phyloP scores from a whole-genome alignment of 1,140 invertebrate species.

The Propsilocerus akamusi region DNA sequence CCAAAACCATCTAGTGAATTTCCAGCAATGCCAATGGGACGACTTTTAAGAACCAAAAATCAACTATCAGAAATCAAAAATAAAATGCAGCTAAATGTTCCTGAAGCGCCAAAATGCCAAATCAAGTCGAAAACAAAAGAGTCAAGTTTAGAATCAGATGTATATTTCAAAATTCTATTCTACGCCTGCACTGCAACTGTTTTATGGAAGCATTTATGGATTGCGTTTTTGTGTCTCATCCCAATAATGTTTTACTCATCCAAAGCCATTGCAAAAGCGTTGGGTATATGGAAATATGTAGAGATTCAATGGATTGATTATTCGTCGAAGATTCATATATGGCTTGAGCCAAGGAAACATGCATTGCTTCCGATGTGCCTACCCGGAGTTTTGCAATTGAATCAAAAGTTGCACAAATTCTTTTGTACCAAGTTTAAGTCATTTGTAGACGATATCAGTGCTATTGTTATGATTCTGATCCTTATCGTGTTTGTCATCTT shows the following conservation, averaged over 20 bases:
- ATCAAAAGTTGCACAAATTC: slow-evolving; percentile 28
- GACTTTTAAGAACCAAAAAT: background rate
- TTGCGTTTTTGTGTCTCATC: slow-evolving; percentile 19
- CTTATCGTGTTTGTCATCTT: slow-evolving; percentile 38
- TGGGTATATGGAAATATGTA: slow-evolving; percentile 5
- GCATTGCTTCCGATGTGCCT: slow-evolving; percentile 38
- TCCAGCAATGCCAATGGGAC: too few relatives aligned
- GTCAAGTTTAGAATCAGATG: slow-evolving; percentile 10
- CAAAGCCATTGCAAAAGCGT: slow-evolving; percentile 9
- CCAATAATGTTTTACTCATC: slow-evolving; percentile 18
- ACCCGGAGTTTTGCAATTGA: slow-evolving; percentile 32
- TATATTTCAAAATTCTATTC: slow-evolving; percentile 19
- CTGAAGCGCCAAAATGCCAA: background rate
- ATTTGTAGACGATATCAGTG: slow-evolving; percentile 36
- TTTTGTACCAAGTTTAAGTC: slow-evolving; percentile 27
- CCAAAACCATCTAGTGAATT: background rate
- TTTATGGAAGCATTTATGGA: slow-evolving; percentile 21
- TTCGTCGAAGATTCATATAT: slow-evolving; percentile 11
- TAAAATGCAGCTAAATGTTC: slow-evolving; percentile 3
- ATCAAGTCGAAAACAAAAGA: background rate
- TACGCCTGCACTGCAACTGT: slow-evolving; percentile 21
- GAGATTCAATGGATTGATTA: background rate
- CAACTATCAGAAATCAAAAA: slow-evolving; percentile 3
- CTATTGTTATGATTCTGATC: slow-evolving; percentile 40
- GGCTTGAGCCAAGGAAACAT: slow-evolving; percentile 27